phyloP scores from a whole-genome alignment of 2,113 vertebrate genomes.

The Carettochelys insculpta region DNA sequence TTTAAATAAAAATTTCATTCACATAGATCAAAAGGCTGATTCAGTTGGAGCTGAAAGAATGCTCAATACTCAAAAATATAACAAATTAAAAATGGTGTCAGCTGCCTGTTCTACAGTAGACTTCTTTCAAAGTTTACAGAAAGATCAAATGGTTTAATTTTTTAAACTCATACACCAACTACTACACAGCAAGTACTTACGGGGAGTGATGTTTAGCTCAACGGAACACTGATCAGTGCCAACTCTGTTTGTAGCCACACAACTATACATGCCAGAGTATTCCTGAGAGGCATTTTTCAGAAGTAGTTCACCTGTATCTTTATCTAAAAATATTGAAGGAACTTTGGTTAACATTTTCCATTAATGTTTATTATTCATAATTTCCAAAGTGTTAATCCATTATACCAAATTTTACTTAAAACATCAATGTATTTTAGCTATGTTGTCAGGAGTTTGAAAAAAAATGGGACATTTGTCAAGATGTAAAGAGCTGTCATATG shows the following conservation, averaged over 20 bases:
- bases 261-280: constrained; percentile 87
- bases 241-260: constrained; percentile 84
- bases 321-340: constrained; percentile 77
- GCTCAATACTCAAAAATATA: not conserved
- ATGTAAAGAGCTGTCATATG: not conserved
- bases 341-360: not conserved
- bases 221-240: constrained; percentile 87
- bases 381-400: not conserved
- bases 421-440: rapidly evolving
- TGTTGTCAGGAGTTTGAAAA: not conserved
- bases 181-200: constrained; percentile 79
- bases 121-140: not conserved
- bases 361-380: not conserved
- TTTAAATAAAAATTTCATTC: not conserved
- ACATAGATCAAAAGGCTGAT: not conserved
- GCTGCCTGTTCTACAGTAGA: not conserved
- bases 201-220: constrained; percentile 82
- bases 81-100: not conserved
- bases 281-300: constrained; percentile 87
- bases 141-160: not conserved
- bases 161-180: not conserved
- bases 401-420: not conserved
- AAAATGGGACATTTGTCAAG: not conserved
- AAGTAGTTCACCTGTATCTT: constrained; percentile 79
- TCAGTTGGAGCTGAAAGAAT: not conserved